A percentile compares a stretch with the other conserved stretches of the same genome.
Conservation (phyloP, 2,113 vertebrate genomes). For the Proteles cristata region DNA sequence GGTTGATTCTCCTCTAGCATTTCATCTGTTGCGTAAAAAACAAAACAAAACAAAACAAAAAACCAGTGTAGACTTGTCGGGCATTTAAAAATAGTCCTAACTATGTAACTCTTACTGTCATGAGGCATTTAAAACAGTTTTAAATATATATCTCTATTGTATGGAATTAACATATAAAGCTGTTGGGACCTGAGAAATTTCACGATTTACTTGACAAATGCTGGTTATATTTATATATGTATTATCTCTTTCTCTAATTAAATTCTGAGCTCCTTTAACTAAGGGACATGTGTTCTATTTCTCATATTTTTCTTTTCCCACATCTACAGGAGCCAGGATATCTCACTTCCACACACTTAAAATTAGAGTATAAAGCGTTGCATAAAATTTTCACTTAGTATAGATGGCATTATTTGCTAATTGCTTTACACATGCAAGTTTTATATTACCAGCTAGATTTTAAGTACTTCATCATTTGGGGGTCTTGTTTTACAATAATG, state of each 20-base stretch:
- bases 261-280: conserved; percentile 14
- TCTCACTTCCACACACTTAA: not conserved
- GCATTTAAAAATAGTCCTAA: too few species aligned
- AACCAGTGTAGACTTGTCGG: not conserved
- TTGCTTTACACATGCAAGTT: not conserved
- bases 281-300: not conserved
- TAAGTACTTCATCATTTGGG: not conserved
- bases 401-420: not conserved
- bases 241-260: not conserved
- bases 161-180: not conserved
- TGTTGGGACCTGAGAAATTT: not conserved
- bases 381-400: not conserved
- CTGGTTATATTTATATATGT: not conserved
- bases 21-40: not conserved
- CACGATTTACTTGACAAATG: conserved; percentile 9
- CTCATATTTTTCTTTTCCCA: not conserved
- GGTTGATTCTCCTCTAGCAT: not conserved
- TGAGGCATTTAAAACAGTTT: not conserved
- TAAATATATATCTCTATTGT: not conserved
- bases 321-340: not conserved
- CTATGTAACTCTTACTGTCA: not conserved
- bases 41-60: too few species aligned
- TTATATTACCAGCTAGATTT: not conserved
- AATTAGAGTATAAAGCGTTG: not conserved
- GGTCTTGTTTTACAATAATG: not conserved